Evolutionary conservation across 1,140 invertebrate species (phyloP).

Genomic region (Eumaeus atala): DNA sequence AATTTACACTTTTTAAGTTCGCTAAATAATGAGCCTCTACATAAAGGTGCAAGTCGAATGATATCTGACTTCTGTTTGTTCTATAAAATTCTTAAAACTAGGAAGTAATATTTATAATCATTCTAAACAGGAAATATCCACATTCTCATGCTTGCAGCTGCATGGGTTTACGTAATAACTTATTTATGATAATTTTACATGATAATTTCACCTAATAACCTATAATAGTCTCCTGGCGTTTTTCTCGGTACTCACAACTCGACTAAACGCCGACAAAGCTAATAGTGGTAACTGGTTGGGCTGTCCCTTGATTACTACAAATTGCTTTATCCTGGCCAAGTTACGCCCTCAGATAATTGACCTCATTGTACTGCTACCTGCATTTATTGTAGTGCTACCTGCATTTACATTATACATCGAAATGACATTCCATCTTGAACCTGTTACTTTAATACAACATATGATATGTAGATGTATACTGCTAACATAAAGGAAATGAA

Average conservation of each 20-base stretch:
- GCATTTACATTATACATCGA: neutral
- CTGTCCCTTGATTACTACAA: slow-evolving; percentile 57
- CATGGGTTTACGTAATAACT: slow-evolving; percentile 32
- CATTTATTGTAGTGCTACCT: slow-evolving; percentile 11
- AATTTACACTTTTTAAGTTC: too few relatives aligned
- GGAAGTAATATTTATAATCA: neutral
- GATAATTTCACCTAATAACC: slow-evolving; percentile 34
- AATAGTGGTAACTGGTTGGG: slow-evolving; percentile 40
- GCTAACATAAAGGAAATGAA: too few relatives aligned
- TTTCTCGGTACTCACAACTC: slow-evolving; percentile 28
- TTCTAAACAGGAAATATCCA: slow-evolving; percentile 11
- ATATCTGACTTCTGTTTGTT: too few relatives aligned
- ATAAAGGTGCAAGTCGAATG: too few relatives aligned
- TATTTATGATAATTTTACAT: slow-evolving; percentile 40
- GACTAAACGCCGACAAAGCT: slow-evolving; percentile 43
- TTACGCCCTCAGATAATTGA: slow-evolving; percentile 38
- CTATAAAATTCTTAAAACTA: neutral
- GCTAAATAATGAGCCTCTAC: too few relatives aligned
- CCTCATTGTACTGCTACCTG: slow-evolving; percentile 24
- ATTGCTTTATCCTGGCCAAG: slow-evolving; percentile 51
- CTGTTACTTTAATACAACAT: too few relatives aligned
- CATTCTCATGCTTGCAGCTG: slow-evolving; percentile 30
- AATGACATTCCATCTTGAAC: too few relatives aligned
- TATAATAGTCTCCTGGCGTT: slow-evolving; percentile 28
- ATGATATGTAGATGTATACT: too few relatives aligned